Conservation (phyloP, 2,888 invertebrate genomes). For the Siphonodentalium dalli region DNA sequence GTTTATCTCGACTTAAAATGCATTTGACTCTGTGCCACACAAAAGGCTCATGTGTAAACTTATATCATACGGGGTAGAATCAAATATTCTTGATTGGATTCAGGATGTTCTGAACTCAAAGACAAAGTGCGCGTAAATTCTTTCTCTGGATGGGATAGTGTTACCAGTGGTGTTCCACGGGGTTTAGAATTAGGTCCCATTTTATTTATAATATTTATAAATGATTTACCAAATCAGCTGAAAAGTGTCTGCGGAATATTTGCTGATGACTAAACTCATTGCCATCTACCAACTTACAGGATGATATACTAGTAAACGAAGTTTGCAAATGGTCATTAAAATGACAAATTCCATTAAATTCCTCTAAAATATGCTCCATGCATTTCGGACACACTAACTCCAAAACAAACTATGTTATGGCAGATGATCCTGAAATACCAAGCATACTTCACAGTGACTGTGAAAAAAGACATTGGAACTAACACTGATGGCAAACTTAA, state of each 20-base stretch:
- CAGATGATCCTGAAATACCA: too few relatives aligned
- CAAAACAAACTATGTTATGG: too few relatives aligned
- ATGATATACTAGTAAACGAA: too few relatives aligned
- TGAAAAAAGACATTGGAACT: too few relatives aligned
- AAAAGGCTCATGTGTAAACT: constrained; percentile 1
- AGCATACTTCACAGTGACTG: too few relatives aligned
- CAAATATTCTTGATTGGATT: constrained; percentile 2
- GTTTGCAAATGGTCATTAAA: too few relatives aligned
- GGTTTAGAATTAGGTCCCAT: constrained; percentile 9
- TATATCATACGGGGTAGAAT: background rate
- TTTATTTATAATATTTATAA: constrained; percentile 1
- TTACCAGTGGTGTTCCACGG: constrained; percentile 6
- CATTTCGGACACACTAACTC: too few relatives aligned
- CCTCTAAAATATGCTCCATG: too few relatives aligned
- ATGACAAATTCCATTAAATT: too few relatives aligned
- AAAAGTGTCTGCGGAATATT: background rate
- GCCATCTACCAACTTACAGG: too few relatives aligned
- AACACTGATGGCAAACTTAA: too few relatives aligned
- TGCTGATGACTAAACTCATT: background rate
- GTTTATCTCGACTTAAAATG: background rate
- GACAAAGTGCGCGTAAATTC: background rate
- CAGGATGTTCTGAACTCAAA: background rate
- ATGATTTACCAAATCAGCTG: constrained; percentile 1
- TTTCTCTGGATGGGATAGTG: constrained; percentile 5
- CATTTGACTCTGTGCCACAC: constrained; percentile 2